Evolutionary conservation across 2,888 invertebrate species (phyloP).

Genomic region (Drosophila birchii): DNA sequence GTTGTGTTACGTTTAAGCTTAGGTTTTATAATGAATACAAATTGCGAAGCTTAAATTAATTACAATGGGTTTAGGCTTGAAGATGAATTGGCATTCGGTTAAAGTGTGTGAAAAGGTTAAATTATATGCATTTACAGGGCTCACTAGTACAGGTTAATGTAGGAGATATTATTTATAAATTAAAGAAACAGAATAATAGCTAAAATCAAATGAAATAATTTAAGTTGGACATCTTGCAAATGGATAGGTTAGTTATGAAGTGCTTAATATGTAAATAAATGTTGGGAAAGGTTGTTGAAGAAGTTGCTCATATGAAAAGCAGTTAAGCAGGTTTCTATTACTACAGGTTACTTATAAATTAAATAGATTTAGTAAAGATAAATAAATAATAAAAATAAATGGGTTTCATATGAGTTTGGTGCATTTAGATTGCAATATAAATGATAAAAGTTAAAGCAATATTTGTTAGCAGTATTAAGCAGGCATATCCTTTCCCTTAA

Average conservation of each 20-base stretch:
- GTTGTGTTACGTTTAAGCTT: neutral
- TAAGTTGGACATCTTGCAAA: neutral
- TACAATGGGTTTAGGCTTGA: neutral
- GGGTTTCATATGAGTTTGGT: neutral
- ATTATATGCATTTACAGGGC: neutral
- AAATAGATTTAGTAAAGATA: neutral
- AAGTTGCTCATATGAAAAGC: neutral
- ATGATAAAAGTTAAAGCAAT: neutral
- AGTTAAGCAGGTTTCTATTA: neutral
- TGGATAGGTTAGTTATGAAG: constrained; percentile 6
- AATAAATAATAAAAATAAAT: neutral
- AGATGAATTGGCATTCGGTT: neutral
- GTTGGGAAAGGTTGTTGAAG: neutral
- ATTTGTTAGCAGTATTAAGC: neutral
- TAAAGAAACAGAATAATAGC: neutral
- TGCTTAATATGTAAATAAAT: neutral
- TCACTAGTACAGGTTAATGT: neutral
- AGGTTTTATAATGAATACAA: constrained; percentile 9
- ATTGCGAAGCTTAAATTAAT: neutral
- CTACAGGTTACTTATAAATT: neutral
- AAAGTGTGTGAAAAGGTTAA: neutral
- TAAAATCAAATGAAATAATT: neutral
- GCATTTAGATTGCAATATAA: neutral
- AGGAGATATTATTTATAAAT: neutral
- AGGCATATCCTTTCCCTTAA: neutral